These are phyloP conservation scores for Mus caroli DNA, from an alignment of 2,797 vertebrate species.

Conservation along the genomic window DNA sequence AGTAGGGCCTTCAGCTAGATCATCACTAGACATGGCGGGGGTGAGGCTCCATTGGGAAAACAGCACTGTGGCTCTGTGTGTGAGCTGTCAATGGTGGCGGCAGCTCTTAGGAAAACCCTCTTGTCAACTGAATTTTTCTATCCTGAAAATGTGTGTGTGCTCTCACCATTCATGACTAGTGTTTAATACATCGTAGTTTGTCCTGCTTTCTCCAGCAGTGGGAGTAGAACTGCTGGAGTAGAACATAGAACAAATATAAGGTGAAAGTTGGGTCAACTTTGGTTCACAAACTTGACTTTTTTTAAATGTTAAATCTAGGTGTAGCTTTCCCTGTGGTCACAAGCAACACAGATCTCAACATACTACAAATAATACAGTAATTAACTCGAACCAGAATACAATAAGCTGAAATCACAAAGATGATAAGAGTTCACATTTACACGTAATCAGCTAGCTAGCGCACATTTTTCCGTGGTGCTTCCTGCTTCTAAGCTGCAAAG, in stretches of 20 bases:
- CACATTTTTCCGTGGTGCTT: not conserved
- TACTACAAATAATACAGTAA: not conserved
- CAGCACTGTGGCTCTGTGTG: conserved; percentile 67
- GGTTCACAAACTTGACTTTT: not conserved
- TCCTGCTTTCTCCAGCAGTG: conserved; percentile 71
- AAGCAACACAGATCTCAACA: not conserved
- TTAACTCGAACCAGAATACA: conserved; percentile 35
- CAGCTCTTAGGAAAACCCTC: conserved; percentile 73
- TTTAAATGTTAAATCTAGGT: not conserved
- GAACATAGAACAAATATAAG: not conserved
- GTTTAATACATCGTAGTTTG: conserved; percentile 72
- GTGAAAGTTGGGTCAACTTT: conserved; percentile 12
- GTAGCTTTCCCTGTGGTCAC: not conserved
- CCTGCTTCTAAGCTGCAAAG: not conserved
- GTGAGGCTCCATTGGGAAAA: conserved; percentile 15
- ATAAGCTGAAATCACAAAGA: conserved; percentile 49
- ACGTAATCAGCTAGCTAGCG: not conserved
- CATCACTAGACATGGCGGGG: not conserved
- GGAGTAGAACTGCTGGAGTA: not conserved
- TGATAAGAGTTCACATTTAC: conserved; percentile 22
- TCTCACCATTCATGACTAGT: conserved; percentile 66
- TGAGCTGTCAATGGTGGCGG: conserved; percentile 75
- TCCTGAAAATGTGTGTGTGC: conserved; percentile 83
- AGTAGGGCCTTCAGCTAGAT: not conserved
- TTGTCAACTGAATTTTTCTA: conserved; percentile 71